Evolutionary conservation across 2,797 vertebrate genomes (phyloP).

Genomic region (Kryptopterus vitreolus): DNA sequence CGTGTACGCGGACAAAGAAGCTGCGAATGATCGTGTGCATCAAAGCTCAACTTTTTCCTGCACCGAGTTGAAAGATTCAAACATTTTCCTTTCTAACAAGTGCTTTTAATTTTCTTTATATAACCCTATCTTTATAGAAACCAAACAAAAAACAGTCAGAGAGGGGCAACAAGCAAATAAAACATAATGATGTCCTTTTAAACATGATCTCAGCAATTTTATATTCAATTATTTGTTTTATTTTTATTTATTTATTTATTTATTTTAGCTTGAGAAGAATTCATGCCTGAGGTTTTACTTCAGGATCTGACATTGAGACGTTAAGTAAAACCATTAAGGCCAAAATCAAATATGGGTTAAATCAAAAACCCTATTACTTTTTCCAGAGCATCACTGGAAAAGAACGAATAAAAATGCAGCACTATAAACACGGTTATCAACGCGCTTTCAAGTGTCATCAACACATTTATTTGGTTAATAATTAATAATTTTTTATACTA

Average conservation of each 20-base stretch:
- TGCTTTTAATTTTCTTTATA: conserved; percentile 8
- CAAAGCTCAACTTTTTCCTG: conserved; percentile 6
- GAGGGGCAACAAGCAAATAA: neutral
- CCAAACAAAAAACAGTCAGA: neutral
- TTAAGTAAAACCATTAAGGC: neutral
- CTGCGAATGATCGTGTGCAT: conserved; percentile 28
- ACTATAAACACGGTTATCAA: neutral
- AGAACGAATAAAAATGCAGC: neutral
- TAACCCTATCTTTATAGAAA: conserved; percentile 15
- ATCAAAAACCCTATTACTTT: neutral
- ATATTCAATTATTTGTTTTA: neutral
- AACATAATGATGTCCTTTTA: conserved; percentile 12
- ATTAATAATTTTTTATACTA: no score
- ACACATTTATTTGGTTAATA: no score
- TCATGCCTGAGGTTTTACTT: neutral
- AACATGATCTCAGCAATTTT: neutral
- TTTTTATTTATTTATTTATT: no score
- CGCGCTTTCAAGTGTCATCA: neutral
- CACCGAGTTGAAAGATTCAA: conserved; percentile 10
- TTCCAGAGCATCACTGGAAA: neutral
- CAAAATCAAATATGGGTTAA: neutral
- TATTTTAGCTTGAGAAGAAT: neutral
- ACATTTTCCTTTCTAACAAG: neutral
- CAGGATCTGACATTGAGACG: neutral
- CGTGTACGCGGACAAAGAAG: conserved; percentile 25